Evolutionary conservation across 2,797 vertebrate genomes (phyloP).

Genomic region (Rhinoraja longicauda): DNA sequence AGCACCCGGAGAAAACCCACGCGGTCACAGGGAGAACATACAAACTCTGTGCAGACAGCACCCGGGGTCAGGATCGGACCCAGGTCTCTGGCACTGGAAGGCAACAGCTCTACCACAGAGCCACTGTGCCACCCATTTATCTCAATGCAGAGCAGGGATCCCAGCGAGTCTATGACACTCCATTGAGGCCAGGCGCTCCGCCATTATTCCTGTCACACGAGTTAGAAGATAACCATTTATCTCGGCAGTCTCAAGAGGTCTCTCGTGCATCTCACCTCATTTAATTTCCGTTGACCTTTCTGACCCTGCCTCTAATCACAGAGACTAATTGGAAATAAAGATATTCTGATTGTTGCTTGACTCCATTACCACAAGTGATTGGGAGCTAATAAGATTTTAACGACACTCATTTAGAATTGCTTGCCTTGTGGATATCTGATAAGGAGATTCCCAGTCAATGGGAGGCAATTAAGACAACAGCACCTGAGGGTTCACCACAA

Average conservation of each 20-base stretch:
- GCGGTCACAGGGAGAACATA: too few species aligned
- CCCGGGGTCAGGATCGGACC: too few species aligned
- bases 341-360: conserved; percentile 3
- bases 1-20: too few species aligned
- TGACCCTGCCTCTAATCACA: not conserved
- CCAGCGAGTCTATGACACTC: not conserved
- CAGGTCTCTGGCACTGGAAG: too few species aligned
- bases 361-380: not conserved
- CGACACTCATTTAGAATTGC: not conserved
- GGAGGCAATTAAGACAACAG: not conserved
- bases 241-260: not conserved
- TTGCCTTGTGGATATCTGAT: not conserved
- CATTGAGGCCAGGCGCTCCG: not conserved
- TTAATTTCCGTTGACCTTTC: conserved; percentile 1
- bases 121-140: not conserved
- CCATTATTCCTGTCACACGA: not conserved
- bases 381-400: conserved; percentile 22
- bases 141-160: not conserved
- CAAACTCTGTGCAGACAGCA: too few species aligned
- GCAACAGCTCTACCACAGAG: too few species aligned
- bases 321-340: conserved; percentile 1
- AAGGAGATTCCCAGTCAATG: not conserved
- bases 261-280: not conserved
- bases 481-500: not conserved
- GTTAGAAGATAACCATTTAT: not conserved